Conservation (phyloP, 2,888 invertebrate genomes). For the Chalcis sispes region DNA sequence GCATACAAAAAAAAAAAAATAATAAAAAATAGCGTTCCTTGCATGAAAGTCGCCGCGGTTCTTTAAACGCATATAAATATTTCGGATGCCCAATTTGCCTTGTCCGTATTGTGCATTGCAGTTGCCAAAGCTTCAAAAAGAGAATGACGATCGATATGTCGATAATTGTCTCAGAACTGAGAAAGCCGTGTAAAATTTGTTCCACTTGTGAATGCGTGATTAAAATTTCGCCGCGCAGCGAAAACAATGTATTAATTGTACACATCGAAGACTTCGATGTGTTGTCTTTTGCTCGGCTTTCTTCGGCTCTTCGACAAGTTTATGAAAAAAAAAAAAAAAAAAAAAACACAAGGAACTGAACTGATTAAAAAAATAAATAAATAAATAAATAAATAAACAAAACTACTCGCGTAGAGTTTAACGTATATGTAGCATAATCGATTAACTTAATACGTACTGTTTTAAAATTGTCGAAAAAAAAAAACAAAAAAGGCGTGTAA, state of each 20-base stretch:
- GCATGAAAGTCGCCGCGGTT: too few relatives aligned
- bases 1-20: too few relatives aligned
- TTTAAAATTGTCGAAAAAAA: constrained; percentile 16
- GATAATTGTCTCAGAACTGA: constrained; percentile 22
- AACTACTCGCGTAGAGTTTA: constrained; percentile 37
- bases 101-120: constrained; percentile 48
- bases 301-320: constrained; percentile 20
- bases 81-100: constrained; percentile 41
- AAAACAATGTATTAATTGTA: too few relatives aligned
- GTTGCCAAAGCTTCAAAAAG: constrained; percentile 51
- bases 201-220: not conserved
- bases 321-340: too few relatives aligned
- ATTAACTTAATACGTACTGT: constrained; percentile 45
- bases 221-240: not conserved
- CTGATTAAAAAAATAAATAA: constrained; percentile 41
- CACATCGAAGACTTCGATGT: not conserved
- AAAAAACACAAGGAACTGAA: constrained; percentile 41
- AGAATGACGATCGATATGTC: constrained; percentile 23
- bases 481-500: constrained; percentile 17
- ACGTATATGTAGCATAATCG: constrained; percentile 43
- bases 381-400: constrained; percentile 37
- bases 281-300: not conserved
- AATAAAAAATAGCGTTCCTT: too few relatives aligned
- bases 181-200: constrained; percentile 12
- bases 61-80: not conserved